Conservation (phyloP, 2,113 vertebrate species). For the Odocoileus hemionus region DNA sequence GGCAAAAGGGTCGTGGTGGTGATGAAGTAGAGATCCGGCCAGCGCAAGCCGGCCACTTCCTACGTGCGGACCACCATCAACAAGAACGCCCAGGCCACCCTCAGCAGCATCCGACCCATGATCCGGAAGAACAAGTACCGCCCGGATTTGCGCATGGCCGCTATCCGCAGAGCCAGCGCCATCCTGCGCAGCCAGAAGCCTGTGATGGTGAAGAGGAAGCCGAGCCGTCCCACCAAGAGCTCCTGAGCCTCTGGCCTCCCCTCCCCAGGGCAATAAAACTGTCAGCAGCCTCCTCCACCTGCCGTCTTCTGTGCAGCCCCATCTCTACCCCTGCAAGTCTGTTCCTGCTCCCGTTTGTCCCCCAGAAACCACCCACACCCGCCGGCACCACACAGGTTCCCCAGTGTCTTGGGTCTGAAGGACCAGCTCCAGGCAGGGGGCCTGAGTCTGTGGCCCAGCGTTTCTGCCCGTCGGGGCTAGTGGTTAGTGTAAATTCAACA, state of each 20-base stretch:
- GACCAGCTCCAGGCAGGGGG: neutral
- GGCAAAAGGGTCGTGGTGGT: too few species aligned
- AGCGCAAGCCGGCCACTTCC: too few species aligned
- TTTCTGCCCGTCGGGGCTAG: too few species aligned
- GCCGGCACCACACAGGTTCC: rapidly evolving
- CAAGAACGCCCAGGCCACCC: too few species aligned
- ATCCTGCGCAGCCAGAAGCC: constrained; percentile 95
- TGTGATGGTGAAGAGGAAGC: constrained; percentile 92
- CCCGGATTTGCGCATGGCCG: too few species aligned
- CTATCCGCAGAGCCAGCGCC: constrained; percentile 90
- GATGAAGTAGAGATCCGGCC: too few species aligned
- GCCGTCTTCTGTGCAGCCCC: neutral
- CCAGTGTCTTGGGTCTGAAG: neutral
- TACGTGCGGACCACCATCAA: too few species aligned
- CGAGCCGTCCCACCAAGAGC: constrained; percentile 87
- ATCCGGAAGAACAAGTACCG: too few species aligned
- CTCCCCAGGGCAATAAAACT: constrained; percentile 47
- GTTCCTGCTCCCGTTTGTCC: neutral
- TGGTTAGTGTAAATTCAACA: neutral
- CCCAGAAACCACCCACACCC: too few species aligned
- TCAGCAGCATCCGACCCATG: too few species aligned
- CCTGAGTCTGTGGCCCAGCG: neutral
- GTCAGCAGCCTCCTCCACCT: rapidly evolving
- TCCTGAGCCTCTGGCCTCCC: constrained; percentile 21
- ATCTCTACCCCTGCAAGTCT: neutral